Conservation (phyloP, 2,888 invertebrate species). For the Masnerella sp. region DNA sequence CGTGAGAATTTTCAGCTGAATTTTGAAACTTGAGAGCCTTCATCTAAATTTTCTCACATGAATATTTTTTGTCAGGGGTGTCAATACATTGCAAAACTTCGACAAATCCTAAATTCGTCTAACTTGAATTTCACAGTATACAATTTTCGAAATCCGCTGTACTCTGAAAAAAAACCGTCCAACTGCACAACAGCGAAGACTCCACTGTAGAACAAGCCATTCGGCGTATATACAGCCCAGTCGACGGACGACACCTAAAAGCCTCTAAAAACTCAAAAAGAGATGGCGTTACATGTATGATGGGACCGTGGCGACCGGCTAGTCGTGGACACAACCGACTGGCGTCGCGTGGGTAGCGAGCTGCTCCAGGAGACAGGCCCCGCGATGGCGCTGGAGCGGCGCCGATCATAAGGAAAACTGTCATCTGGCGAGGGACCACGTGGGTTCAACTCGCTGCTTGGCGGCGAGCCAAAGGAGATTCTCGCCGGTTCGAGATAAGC, state of each 20-base stretch:
- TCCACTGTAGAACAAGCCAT: too few relatives aligned
- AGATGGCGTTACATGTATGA: constrained; percentile 91
- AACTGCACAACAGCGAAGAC: too few relatives aligned
- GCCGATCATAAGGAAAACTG: constrained; percentile 84
- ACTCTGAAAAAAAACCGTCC: too few relatives aligned
- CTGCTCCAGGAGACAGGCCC: constrained; percentile 79
- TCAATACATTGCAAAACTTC: too few relatives aligned
- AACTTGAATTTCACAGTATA: too few relatives aligned
- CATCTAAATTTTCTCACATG: too few relatives aligned
- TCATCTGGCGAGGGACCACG: constrained; percentile 87
- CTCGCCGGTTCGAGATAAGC: constrained; percentile 91
- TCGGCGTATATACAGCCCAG: constrained; percentile 26
- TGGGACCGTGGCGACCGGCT: constrained; percentile 88
- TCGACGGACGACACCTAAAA: constrained; percentile 9
- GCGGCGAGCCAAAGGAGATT: constrained; percentile 89
- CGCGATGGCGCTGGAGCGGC: constrained; percentile 78
- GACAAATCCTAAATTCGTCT: too few relatives aligned
- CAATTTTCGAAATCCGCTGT: too few relatives aligned
- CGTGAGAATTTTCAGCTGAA: too few relatives aligned
- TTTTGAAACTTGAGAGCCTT: too few relatives aligned
- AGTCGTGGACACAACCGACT: constrained; percentile 87
- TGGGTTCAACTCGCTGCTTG: constrained; percentile 84
- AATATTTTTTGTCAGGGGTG: too few relatives aligned
- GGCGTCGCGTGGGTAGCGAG: constrained; percentile 81
- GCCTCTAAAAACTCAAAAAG: neutral